phyloP scores from a whole-genome alignment of 1,140 invertebrate species.

The Pseudomyrmex concolor region DNA sequence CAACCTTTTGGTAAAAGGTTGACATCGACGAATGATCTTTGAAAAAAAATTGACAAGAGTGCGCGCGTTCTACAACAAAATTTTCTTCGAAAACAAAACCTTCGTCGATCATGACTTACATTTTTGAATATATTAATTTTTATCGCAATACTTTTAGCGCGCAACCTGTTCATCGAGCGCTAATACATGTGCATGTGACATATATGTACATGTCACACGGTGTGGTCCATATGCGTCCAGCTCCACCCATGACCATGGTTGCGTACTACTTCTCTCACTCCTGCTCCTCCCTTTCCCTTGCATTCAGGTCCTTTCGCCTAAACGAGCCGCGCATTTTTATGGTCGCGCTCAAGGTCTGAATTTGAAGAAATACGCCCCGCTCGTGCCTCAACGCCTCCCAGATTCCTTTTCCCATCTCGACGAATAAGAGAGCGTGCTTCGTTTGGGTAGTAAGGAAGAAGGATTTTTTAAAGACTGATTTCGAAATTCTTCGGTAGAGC shows the following conservation, averaged over 20 bases:
- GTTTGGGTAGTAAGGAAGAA: neutral
- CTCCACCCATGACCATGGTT: constrained; percentile 70
- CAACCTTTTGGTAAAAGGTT: no score
- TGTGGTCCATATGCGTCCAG: constrained; percentile 62
- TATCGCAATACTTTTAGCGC: constrained; percentile 17
- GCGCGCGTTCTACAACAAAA: no score
- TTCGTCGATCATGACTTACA: no score
- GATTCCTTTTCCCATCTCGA: constrained; percentile 19
- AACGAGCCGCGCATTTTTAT: constrained; percentile 63
- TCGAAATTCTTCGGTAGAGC: constrained; percentile 20
- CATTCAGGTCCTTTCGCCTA: constrained; percentile 5
- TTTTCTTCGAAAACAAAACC: no score
- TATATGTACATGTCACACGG: constrained; percentile 31
- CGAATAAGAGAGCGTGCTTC: constrained; percentile 10
- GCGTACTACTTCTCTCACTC: neutral
- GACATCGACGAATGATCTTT: no score
- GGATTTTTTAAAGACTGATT: constrained; percentile 8
- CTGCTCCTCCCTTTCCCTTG: constrained; percentile 5
- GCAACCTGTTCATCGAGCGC: neutral
- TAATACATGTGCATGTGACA: constrained; percentile 5
- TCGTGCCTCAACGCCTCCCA: neutral
- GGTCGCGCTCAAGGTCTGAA: constrained; percentile 66
- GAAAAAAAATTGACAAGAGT: no score
- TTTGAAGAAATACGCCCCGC: constrained; percentile 45
- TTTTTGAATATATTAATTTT: no score